Evolutionary conservation across 92 coral and sea anemone genomes (phyloP).

Genomic region (Heteractis magnifica): DNA sequence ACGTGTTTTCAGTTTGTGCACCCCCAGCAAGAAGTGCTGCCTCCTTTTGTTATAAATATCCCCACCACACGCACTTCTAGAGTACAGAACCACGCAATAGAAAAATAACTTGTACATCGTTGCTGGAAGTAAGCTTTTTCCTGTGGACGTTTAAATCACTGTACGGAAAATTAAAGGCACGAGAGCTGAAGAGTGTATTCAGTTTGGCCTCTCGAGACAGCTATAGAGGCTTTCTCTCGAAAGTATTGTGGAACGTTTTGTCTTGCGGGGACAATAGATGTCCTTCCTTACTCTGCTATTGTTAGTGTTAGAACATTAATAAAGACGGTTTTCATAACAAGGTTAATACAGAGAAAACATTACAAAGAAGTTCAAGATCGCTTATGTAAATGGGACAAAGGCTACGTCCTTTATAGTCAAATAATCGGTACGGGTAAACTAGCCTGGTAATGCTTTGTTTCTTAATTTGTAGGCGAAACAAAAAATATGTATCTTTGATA

Average conservation of each 20-base stretch:
- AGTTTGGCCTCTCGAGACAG: constrained; percentile 3
- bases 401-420: not conserved
- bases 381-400: constrained; percentile 10
- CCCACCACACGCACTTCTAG: not conserved
- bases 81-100: not conserved
- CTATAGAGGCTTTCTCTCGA: not conserved
- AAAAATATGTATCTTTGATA: not conserved
- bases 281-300: constrained; percentile 31
- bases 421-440: constrained; percentile 11
- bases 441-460: constrained; percentile 16
- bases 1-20: constrained; percentile 17
- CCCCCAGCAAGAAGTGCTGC: not conserved
- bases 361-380: constrained; percentile 26
- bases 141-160: not conserved
- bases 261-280: constrained; percentile 14
- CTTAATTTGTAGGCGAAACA: not conserved
- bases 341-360: constrained; percentile 8
- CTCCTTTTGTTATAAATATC: not conserved
- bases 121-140: not conserved
- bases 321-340: constrained; percentile 17
- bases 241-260: constrained; percentile 13
- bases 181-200: constrained; percentile 11
- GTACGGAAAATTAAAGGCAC: constrained; percentile 5
- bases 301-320: constrained; percentile 10
- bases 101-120: not conserved